phyloP scores from a whole-genome alignment of 2,113 vertebrate genomes.

The Eclectus roratus region DNA sequence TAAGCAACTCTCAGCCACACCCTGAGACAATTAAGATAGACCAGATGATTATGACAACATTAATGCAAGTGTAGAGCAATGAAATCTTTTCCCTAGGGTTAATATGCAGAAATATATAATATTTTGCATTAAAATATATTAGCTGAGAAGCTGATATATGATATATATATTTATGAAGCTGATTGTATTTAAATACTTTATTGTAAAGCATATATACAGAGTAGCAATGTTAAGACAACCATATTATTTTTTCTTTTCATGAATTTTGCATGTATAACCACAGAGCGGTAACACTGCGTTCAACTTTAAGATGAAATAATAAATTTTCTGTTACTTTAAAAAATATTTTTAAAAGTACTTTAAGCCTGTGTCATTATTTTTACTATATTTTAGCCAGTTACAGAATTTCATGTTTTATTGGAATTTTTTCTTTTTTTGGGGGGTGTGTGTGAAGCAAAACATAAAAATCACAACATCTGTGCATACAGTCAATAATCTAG shows the following conservation, averaged over 20 bases:
- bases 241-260: constrained; percentile 8
- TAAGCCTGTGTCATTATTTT: not conserved
- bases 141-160: not conserved
- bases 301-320: not conserved
- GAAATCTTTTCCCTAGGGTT: not conserved
- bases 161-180: not conserved
- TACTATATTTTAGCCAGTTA: not conserved
- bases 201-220: not conserved
- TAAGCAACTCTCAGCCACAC: not conserved
- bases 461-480: constrained; percentile 18
- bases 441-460: fast-evolving
- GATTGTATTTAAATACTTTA: not conserved
- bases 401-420: not conserved
- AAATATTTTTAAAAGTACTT: not conserved
- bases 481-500: not conserved
- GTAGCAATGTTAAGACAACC: not conserved
- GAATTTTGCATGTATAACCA: constrained; percentile 30
- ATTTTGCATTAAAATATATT: not conserved
- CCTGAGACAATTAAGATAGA: not conserved
- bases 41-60: not conserved
- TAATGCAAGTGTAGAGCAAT: not conserved
- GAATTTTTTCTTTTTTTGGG: not conserved
- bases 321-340: not conserved
- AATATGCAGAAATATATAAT: not conserved
- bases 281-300: not conserved